These are phyloP conservation scores for Salpingus planirostris DNA, from an alignment of 2,888 invertebrate species.

Conservation along the genomic window DNA sequence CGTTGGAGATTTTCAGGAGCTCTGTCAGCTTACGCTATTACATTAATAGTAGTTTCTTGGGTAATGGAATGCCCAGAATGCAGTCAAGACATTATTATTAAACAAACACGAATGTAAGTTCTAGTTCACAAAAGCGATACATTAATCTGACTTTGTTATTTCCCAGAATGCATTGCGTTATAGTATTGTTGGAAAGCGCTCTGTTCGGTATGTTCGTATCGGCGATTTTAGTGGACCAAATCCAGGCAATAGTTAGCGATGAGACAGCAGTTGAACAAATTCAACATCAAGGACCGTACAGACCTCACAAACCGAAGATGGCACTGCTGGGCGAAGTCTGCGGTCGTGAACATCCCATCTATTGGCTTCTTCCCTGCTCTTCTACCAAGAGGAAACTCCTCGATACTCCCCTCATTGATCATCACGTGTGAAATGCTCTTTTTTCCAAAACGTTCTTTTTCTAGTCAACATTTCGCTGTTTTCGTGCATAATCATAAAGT, in stretches of 20 bases:
- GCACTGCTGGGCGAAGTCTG: constrained; percentile 68
- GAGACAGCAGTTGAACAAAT: constrained; percentile 78
- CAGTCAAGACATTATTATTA: constrained; percentile 52
- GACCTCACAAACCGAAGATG: constrained; percentile 55
- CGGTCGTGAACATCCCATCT: constrained; percentile 60
- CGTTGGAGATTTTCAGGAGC: constrained; percentile 34
- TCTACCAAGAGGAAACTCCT: constrained; percentile 30
- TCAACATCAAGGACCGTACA: constrained; percentile 56
- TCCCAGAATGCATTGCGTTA: constrained; percentile 72
- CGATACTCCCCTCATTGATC: constrained; percentile 36
- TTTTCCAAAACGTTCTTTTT: too few relatives aligned
- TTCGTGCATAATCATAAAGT: too few relatives aligned
- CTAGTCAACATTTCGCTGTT: too few relatives aligned
- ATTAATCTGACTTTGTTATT: constrained; percentile 3
- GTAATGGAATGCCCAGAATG: constrained; percentile 59
- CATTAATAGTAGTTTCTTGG: constrained; percentile 66
- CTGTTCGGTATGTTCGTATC: constrained; percentile 83
- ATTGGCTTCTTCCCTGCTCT: constrained; percentile 64
- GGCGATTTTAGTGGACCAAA: constrained; percentile 78
- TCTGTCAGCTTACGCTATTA: constrained; percentile 56
- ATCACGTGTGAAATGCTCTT: constrained; percentile 39
- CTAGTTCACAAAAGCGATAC: not conserved
- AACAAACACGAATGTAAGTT: constrained; percentile 66
- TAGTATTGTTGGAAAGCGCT: constrained; percentile 69
- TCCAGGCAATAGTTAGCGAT: constrained; percentile 74